Evolutionary conservation across 2,113 vertebrate species (phyloP), one percentile per base, ranked within the genome.

Genomic region (Pampusana beccarii): DNA sequence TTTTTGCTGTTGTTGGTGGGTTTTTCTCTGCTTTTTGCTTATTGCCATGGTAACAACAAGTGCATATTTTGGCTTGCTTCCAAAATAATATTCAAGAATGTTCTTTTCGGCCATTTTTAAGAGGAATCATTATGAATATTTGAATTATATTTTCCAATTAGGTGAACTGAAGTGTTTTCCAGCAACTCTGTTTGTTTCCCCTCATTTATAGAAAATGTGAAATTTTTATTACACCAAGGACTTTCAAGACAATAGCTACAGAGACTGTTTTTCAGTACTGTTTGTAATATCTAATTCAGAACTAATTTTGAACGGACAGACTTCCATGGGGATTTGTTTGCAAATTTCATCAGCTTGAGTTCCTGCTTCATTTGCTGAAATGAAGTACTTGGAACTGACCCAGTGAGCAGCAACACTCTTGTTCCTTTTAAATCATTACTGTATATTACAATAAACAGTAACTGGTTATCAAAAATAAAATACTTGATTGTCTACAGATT

Each of bases 1-100:
- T 93, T 93, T 95, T 88, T 92, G 14, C 51, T 72, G 16, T 71
- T 84, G 29, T 42, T 94, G 57, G 10, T 80, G 72, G 1, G 7
- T 58, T 92, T 93, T 87, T 48, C 50, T 77, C 53, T 57, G 60
- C 65, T 95, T 96, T 96, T 96, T 90, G 51, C 70, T 80, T 40
- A 86, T 98, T 98, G 94, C 96, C 97, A 98, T 98, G 96, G 97
- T 92, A 97, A 98, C 97, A 0, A 95, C 88, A 95, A 97, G 96
- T 97, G 95, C 87, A 80, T 96, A 93, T 96, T 97, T 97, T 97
- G 95, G 96, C 96, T 56, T 36, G 56, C 86, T 80, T 90, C 96
- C 95, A 80, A 93, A 87, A 95, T 96, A 80, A 80, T 93, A 95
- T 96, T 97, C 86, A 95, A 97, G 91, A 95, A 84, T 75, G 57